Conservation (phyloP, 1,140 invertebrate species). For the Palaemon carinicauda region DNA sequence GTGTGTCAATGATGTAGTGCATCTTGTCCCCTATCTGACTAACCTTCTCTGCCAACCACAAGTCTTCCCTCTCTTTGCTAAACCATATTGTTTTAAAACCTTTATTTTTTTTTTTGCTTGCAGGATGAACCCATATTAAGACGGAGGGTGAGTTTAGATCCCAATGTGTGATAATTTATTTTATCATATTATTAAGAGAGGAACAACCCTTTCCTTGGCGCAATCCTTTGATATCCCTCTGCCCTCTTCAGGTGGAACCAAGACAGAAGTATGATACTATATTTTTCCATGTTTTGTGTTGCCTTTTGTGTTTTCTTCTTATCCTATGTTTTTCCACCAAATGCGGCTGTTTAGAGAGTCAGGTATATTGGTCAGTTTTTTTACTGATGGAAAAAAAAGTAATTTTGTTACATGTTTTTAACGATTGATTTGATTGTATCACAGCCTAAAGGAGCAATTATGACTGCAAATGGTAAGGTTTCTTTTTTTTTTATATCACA, state of each 20-base stretch:
- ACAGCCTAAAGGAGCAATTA: too few species aligned
- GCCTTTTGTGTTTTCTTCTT: neutral
- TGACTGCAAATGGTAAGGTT: too few species aligned
- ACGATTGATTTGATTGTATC: neutral
- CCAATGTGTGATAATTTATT: neutral
- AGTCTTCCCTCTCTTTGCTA: neutral
- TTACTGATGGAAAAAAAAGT: too few species aligned
- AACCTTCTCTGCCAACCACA: too few species aligned
- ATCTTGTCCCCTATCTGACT: too few species aligned
- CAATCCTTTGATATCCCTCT: constrained; percentile 8
- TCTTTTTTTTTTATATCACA: too few species aligned
- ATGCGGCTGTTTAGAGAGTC: neutral
- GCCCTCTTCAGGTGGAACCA: constrained; percentile 6
- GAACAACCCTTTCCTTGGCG: neutral
- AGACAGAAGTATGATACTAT: constrained; percentile 20
- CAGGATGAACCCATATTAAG: constrained; percentile 50
- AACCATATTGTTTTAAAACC: constrained; percentile 4
- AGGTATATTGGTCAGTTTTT: neutral
- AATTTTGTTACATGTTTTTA: neutral
- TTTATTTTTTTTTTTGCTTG: constrained; percentile 43
- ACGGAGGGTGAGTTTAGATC: constrained; percentile 51
- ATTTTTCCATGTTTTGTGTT: neutral
- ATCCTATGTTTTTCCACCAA: neutral
- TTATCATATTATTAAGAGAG: constrained; percentile 24
- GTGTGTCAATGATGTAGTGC: too few species aligned